Conservation (phyloP, 2,888 invertebrate genomes). For the Ditylenchus weischeri region DNA sequence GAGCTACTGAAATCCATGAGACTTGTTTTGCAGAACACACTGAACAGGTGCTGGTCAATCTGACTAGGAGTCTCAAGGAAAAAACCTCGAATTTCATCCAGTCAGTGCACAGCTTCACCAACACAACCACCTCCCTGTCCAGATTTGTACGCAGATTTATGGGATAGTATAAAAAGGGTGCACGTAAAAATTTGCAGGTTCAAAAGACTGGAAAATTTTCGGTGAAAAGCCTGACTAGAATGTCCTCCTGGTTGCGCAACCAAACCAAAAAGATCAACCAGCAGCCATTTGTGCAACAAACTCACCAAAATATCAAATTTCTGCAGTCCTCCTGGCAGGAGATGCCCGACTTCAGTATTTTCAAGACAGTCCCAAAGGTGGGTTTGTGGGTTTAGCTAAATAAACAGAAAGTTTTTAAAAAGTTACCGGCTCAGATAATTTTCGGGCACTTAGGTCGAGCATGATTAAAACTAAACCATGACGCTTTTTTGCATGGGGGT, state of each 20-base stretch:
- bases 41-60: not conserved
- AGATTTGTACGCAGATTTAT: not conserved
- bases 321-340: not conserved
- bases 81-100: constrained; percentile 1
- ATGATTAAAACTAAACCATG: no score
- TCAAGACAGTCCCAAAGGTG: constrained; percentile 1
- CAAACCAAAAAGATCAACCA: not conserved
- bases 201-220: not conserved
- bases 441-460: no score
- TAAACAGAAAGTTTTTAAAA: no score
- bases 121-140: not conserved
- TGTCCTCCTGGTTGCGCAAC: constrained; percentile 2
- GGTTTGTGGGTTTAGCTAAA: not conserved
- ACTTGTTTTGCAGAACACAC: not conserved
- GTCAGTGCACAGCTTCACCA: not conserved
- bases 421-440: no score
- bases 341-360: not conserved
- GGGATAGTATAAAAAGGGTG: not conserved
- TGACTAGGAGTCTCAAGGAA: not conserved
- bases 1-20: no score
- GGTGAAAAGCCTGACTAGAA: not conserved
- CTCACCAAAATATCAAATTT: not conserved
- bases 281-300: not conserved
- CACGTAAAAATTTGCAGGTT: not conserved
- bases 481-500: no score